Base-by-base conservation (phyloP, 2,797 vertebrate species). In the Acanthopagrus latus region DNA sequence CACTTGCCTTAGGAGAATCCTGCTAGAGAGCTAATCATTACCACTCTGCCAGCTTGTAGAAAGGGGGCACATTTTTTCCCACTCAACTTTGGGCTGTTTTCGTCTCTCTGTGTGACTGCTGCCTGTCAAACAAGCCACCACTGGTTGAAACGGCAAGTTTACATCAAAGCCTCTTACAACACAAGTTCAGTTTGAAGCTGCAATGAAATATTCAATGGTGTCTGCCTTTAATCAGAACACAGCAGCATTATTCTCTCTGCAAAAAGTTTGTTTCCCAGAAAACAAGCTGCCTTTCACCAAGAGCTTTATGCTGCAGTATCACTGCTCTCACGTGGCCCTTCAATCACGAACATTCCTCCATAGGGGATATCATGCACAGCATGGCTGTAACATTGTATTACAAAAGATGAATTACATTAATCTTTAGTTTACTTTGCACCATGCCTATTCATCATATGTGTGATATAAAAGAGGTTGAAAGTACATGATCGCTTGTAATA, bases 11-110 rank as follows among this genome's bases (percentile, higher is more conserved):
- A 77, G 90, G 93, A 91, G 84, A 76, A 81, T 84, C 65, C 84
- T 83, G 83, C 78, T 54, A 63, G 74, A 88, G 85, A 86, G 82
- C 83, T 85, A 82, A 92, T 95, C 91, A 93, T 92, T 84, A 87
- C 78, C 78, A 60, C 84, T 76, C 82, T 86, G 88, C 82, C 89
- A 86, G 84, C 74, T 60, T 64, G 80, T 71, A 66, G 77, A 57
- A 57, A 58, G 54, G 38, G 68, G 66, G 50, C 65, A 56, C 56
- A 66, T 77, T 83, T 80, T 80, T 73, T 79, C 52, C 79, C 8
- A 66, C 84, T 83, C 74, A 64, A 82, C 85, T 91, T 80, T 79
- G 59, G 81, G 84, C 68, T 86, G 81, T 88, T 90, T 85, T 86
- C 44, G 12, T 87, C 75, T 76, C 65, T 76, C 65, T 56, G 75